Base-by-base conservation (phyloP, 2,888 invertebrate genomes). In the Drosophila prolongata region DNA sequence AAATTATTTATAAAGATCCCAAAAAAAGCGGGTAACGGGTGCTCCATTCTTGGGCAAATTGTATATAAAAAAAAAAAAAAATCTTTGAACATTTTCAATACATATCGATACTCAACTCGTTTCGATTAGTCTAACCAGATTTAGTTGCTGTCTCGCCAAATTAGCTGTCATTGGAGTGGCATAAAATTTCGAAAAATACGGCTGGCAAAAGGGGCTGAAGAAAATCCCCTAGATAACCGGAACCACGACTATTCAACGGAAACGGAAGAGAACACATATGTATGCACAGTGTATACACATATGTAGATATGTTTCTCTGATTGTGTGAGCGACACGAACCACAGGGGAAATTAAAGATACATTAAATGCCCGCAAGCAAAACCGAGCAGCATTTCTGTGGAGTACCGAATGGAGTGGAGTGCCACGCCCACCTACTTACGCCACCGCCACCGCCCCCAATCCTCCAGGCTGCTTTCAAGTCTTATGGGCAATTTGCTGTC, bases 341-440 rank as follows among this genome's bases (percentile, higher is more conserved):
- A 79, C 87, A 74, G 70, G 85, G 85, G 85, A 85, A 85, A 85
- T 85, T 85, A 87, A 85, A 85, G 83, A 85, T 85, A 85, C 85
- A 85, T 85, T 85, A 87, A 85, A 87, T 87, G 80, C 69, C 87
- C 80, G 70, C 77, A 75, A 76, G 85, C 65, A 46, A 74, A 78
- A 70, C 73, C 69, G 66, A 62, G 62, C 65, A 47, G 55, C 64
- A 49, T 65, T 37, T 70, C n/a, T 47, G 35, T 46, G 10, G 27
- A 16, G 14, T 55, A 10, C 53, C 9, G 34, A 14, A 34, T 34
- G 11, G 16, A 34, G 47, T 34, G 11, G 16, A 34, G 47, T 24
- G 14, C 50, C 44, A 13, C 53, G 35, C 57, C 38, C 49, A 10
- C 13, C 30, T 42, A 50, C 56, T 44, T 55, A 54, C 43, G 40